Base-by-base conservation (phyloP, 2,797 vertebrate genomes). In the Gila robusta region DNA sequence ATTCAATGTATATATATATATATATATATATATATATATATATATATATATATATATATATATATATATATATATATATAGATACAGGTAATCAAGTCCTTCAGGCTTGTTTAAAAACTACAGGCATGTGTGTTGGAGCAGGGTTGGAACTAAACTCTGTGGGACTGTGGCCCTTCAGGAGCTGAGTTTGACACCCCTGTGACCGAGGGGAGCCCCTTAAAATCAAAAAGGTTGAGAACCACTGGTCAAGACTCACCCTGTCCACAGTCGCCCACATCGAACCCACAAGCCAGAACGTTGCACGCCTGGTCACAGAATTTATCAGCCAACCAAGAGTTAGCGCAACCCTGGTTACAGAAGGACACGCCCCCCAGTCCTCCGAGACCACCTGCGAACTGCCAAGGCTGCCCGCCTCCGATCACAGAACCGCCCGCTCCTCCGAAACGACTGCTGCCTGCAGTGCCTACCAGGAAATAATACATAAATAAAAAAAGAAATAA, bases 291-390 rank as follows among this genome's bases (percentile, higher is more conserved):
- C 11, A 98, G 93, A 4, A 99, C 96, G 0, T 99, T 99, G 93
- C 98, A 99, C 73, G 98, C 98, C 86, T 99, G 98, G 91, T 99
- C 98, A 86, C 98, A 99, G 94, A 99, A 99, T 91, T 99, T 99
- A 92, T 99, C 98, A 0, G 98, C 98, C 21, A 99, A 94, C 98
- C 98, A 99, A 83, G 98, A 99, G 91, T 98, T 99, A 64, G 98
- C 98, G 89, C 98, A 99, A 73, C 98, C 98, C 90, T 98, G 98
- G 89, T 97, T 99, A 89, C 98, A 99, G 92, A 98, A 99, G 0
- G 98, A 97, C 82, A 95, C 89, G 0, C 96, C 96, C 0, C 93
- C 96, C 1, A 98, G 94, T 77, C 96, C 98, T 73, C 94, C 96
- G 8, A 98, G 92, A 71, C 97, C 97, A 28, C 94, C 96, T 19